These are phyloP conservation scores for Nemopilema nomurai DNA, from an alignment of 30 jellyfish, hydroid and myxozoan genomes.

Conservation along the genomic window DNA sequence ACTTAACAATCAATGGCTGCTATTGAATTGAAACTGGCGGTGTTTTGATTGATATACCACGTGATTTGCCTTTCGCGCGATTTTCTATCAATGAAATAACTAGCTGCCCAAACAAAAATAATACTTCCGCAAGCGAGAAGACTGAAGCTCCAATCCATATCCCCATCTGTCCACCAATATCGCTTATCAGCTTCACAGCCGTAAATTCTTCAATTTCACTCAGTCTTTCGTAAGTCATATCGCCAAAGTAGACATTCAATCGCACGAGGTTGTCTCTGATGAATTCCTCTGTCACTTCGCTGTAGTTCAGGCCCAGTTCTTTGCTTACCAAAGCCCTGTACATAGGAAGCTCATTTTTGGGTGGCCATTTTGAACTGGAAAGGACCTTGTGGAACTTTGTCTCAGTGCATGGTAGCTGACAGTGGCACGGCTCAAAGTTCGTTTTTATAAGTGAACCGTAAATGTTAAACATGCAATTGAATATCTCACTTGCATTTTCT, in stretches of 20 bases:
- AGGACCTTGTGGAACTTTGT: constrained; percentile 18
- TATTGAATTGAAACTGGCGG: background rate
- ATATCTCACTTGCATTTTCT: background rate
- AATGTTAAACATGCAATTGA: background rate
- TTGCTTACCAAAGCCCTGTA: constrained; percentile 33
- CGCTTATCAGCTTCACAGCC: constrained; percentile 14
- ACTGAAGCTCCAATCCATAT: constrained; percentile 72
- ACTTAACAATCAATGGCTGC: no score
- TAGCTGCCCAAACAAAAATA: background rate
- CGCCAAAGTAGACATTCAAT: constrained; percentile 10
- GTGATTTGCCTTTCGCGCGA: background rate
- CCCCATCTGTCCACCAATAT: constrained; percentile 73
- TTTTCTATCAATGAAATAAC: no score
- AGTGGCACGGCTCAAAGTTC: constrained; percentile 37
- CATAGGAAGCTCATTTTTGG: constrained; percentile 12
- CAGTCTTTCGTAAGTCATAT: constrained; percentile 16
- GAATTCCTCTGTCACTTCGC: constrained; percentile 41
- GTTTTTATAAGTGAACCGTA: background rate
- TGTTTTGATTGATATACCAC: background rate
- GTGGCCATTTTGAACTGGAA: constrained; percentile 62
- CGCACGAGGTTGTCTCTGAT: constrained; percentile 35
- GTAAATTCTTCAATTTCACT: constrained; percentile 23
- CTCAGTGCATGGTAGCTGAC: constrained; percentile 53
- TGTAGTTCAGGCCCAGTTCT: constrained; percentile 31
- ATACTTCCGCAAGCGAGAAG: constrained; percentile 42